Evolutionary conservation across 2,888 invertebrate species (phyloP).

Genomic region (Rhagonycha fulva): DNA sequence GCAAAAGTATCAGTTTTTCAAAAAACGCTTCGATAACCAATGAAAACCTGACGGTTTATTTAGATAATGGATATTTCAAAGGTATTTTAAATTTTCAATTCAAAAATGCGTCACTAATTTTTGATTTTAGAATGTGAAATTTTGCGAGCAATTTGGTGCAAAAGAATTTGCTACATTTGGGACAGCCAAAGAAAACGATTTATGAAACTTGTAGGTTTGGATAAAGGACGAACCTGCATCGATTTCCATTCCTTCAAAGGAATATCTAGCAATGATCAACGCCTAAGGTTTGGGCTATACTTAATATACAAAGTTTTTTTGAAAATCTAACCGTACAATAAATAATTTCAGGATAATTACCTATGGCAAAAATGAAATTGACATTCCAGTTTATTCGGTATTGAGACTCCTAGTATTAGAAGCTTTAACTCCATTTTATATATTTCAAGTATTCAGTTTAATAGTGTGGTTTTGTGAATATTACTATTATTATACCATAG

Average conservation of each 20-base stretch:
- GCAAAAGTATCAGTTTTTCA: not conserved
- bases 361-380: conserved; percentile 84
- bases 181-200: conserved; percentile 70
- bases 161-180: conserved; percentile 86
- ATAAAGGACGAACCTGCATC: conserved; percentile 66
- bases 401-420: conserved; percentile 76
- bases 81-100: not conserved
- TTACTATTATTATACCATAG: conserved; percentile 86
- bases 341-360: conserved; percentile 67
- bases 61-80: conserved; percentile 8
- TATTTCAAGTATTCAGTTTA: conserved; percentile 92
- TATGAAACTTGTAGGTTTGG: conserved; percentile 73
- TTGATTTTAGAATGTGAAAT: conserved; percentile 50
- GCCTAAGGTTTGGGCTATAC: conserved; percentile 62
- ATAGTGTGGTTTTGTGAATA: conserved; percentile 86
- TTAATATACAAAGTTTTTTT: too few species aligned
- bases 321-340: not conserved
- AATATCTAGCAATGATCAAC: conserved; percentile 62
- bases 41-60: conserved; percentile 37
- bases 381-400: conserved; percentile 77
- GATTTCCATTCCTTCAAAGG: conserved; percentile 67
- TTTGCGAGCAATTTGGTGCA: conserved; percentile 72
- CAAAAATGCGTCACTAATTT: not conserved
- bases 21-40: not conserved
- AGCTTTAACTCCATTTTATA: conserved; percentile 93